Evolutionary conservation across 2,113 vertebrate species (phyloP).

Genomic region (Rhinolophus ferrumequinum): DNA sequence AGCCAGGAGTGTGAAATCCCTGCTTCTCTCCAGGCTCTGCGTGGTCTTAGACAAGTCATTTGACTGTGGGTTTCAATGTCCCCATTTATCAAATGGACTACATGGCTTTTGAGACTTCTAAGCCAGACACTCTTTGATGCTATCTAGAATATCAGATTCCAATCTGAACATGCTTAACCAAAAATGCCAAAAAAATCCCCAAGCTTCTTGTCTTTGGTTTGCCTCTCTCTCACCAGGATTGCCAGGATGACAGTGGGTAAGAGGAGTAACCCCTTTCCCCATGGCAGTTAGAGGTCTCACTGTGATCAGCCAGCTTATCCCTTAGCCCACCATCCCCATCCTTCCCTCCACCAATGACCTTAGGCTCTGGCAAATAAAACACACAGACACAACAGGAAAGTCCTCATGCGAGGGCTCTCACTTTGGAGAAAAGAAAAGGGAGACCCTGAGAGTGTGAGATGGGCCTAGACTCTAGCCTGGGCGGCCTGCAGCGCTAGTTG

Average conservation of each 20-base stretch:
- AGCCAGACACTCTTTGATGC: neutral
- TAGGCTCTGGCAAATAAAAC: neutral
- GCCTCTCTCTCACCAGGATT: neutral
- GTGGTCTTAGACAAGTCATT: neutral
- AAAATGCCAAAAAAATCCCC: neutral
- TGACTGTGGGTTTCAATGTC: neutral
- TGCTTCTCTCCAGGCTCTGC: neutral
- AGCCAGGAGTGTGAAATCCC: neutral
- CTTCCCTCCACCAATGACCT: neutral
- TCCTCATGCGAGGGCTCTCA: neutral
- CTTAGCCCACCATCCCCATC: too few species aligned
- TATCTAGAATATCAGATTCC: neutral
- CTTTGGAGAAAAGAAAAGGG: neutral
- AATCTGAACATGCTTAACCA: neutral
- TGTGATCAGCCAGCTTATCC: neutral
- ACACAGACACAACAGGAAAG: neutral
- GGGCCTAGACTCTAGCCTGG: neutral
- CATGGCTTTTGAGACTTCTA: neutral
- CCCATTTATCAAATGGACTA: neutral
- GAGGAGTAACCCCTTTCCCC: neutral
- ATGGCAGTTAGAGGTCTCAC: neutral
- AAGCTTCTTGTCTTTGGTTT: neutral
- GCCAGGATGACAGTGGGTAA: neutral
- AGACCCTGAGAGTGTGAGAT: neutral
- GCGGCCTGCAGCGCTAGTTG: neutral